These are phyloP conservation scores for Papilio aristodemus DNA, from an alignment of 1,140 invertebrate species.

Conservation along the genomic window DNA sequence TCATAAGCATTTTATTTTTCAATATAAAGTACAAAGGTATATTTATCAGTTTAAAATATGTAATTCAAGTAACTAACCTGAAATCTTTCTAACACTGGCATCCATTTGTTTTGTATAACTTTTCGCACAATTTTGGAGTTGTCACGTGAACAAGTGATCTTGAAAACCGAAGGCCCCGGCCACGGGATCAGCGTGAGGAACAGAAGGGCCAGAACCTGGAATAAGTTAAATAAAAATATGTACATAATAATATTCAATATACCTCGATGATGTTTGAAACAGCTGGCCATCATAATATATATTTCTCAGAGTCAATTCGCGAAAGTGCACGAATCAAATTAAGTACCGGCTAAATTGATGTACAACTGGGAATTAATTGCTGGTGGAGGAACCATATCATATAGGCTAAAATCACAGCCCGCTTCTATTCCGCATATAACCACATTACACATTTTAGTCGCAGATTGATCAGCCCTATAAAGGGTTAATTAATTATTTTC, in stretches of 20 bases:
- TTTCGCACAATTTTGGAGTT: slow-evolving; percentile 93
- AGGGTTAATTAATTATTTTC: background rate
- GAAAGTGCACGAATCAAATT: too few relatives aligned
- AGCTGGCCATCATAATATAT: background rate
- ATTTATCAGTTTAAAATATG: background rate
- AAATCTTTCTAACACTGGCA: slow-evolving; percentile 92
- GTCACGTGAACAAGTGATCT: slow-evolving; percentile 92
- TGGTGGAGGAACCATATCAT: too few relatives aligned
- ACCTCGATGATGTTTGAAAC: background rate
- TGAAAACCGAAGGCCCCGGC: slow-evolving; percentile 91
- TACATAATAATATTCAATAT: background rate
- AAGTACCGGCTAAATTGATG: too few relatives aligned
- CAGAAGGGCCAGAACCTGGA: slow-evolving; percentile 87
- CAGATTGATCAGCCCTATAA: too few relatives aligned
- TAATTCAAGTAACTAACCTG: slow-evolving; percentile 73
- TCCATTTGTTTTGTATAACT: slow-evolving; percentile 94
- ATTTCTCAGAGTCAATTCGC: too few relatives aligned
- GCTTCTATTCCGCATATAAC: too few relatives aligned
- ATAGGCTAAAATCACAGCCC: too few relatives aligned
- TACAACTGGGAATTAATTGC: too few relatives aligned
- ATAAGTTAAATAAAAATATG: slow-evolving; percentile 34
- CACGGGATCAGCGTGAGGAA: slow-evolving; percentile 91
- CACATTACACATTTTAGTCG: background rate
- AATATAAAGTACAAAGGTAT: background rate
- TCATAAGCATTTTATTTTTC: background rate